phyloP scores from a whole-genome alignment of 2,888 invertebrate genomes.

The Zeuzera pyrina region DNA sequence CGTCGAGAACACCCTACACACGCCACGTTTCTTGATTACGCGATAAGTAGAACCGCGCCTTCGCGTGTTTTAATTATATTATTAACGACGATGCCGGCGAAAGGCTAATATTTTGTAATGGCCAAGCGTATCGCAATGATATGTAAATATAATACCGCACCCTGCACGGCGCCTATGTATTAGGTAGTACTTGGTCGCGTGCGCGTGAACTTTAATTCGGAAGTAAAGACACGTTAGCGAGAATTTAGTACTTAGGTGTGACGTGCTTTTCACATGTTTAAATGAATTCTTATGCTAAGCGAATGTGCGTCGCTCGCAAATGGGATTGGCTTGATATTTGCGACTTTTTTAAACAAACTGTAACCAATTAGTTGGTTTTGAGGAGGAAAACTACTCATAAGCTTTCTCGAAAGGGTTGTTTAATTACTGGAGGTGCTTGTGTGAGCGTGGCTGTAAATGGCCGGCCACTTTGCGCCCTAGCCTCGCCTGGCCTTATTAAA shows the following conservation, averaged over 20 bases:
- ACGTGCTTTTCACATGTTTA: conserved; percentile 38
- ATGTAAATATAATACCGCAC: conserved; percentile 68
- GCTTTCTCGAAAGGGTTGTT: conserved; percentile 65
- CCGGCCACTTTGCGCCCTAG: conserved; percentile 68
- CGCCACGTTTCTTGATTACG: conserved; percentile 51
- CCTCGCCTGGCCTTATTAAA: conserved; percentile 66
- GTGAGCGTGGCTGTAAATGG: conserved; percentile 59
- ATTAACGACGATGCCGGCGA: conserved; percentile 63
- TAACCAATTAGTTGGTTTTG: conserved; percentile 68
- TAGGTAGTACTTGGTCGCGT: conserved; percentile 53
- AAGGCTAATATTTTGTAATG: conserved; percentile 70
- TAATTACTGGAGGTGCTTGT: conserved; percentile 67
- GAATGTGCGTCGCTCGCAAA: conserved; percentile 25
- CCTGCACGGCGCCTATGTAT: conserved; percentile 51
- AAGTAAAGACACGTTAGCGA: conserved; percentile 55
- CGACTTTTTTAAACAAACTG: too few relatives aligned
- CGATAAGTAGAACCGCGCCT: conserved; percentile 64
- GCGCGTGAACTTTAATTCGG: conserved; percentile 62
- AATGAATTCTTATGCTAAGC: conserved; percentile 38
- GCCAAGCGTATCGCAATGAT: conserved; percentile 67
- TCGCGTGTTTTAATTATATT: conserved; percentile 72
- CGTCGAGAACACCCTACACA: conserved; percentile 18
- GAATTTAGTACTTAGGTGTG: conserved; percentile 56
- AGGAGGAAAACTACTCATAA: conserved; percentile 70
- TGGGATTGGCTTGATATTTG: conserved; percentile 27